Evolutionary conservation across 2,797 vertebrate species (phyloP).

Genomic region (Dicrostonyx torquatus): DNA sequence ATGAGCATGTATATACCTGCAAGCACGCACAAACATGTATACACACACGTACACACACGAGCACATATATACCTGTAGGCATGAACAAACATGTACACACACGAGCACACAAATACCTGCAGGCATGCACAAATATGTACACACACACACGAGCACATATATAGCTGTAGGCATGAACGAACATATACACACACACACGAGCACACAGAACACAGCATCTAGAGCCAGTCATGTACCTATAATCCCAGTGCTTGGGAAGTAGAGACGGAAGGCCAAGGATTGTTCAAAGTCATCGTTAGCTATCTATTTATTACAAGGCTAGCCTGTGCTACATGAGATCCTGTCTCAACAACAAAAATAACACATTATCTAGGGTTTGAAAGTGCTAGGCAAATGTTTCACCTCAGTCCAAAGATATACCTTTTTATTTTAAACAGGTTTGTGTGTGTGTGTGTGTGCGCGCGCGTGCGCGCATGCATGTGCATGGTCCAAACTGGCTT

Average conservation of each 20-base stretch:
- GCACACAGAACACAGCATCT: neutral
- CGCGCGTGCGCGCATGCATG: accelerated
- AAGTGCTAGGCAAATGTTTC: no score
- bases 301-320: neutral
- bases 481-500: neutral
- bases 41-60: no score
- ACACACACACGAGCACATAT: neutral
- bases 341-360: neutral
- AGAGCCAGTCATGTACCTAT: neutral
- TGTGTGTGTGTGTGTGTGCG: no score
- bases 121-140: neutral
- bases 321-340: neutral
- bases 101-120: neutral
- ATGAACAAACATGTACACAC: neutral
- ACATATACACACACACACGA: neutral
- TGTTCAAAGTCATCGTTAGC: neutral
- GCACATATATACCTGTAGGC: neutral
- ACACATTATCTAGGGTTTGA: neutral
- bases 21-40: neutral
- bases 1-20: neutral
- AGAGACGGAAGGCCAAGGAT: neutral
- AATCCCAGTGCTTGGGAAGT: neutral
- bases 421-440: no score
- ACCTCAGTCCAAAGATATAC: neutral
- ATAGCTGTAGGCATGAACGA: no score